Base-by-base conservation (phyloP, 2,113 vertebrate species). In the Phalacrocorax pelagicus region DNA sequence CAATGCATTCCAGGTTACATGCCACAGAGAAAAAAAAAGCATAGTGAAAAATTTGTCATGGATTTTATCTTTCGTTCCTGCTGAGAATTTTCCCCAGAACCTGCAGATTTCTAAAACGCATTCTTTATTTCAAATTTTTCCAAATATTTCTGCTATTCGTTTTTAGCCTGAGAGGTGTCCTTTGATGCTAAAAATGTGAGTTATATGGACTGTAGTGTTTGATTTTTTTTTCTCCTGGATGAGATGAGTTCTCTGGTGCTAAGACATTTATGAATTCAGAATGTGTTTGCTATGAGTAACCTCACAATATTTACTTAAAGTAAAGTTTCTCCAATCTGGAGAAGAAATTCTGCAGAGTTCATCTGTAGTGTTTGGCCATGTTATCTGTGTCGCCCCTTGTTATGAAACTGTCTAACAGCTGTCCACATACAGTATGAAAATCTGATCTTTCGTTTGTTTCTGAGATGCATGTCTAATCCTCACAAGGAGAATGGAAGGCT, bases 1-100 rank as follows among this genome's bases (percentile, higher is more conserved):
- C 71, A 85, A 88, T 4, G 34, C n/a, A 24, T 86, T 75, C 34
- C 58, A 58, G 51, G 40, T 86, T 69, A 62, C 0, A 2, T 36
- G 40, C 67, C 49, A 72, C 65, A 42, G 54, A 80, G 72, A 32
- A 90, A 84, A 93, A 93, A 93, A 89, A 67, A 67, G 12, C 26
- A 49, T 10, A 32, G 40, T n/a, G 20, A 84, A 44, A 92, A 79
- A 61, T 47, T 58, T 36, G 22, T 57, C 15, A 66, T 36, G n/a
- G 77, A 89, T 86, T 88, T 92, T 47, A 51, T 80, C 54, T 86
- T 87, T 54, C 61, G 40, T 90, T 71, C 70, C 46, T 38, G 15
- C 21, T 78, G 79, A 91, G 80, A 80, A 15, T 47, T 78, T 77
- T 81, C 12, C 29, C 21, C 44, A 83, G 55, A 78, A 63, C n/a